These are phyloP conservation scores for Chelonus insularis DNA, from an alignment of 1,140 invertebrate species.

Conservation along the genomic window DNA sequence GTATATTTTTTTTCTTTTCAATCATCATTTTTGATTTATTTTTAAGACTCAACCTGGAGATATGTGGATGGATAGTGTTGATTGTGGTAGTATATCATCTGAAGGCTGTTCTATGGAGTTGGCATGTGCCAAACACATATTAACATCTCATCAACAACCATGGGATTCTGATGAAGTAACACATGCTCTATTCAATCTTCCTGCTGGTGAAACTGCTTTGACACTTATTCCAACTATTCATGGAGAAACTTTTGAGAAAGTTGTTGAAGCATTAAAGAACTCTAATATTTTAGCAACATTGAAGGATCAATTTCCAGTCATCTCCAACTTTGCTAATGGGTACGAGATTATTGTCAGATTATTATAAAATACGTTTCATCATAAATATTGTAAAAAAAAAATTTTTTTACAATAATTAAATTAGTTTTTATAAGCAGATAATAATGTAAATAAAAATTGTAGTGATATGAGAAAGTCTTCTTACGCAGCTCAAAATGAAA, in stretches of 20 bases:
- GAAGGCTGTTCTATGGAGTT: conserved; percentile 41
- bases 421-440: neutral
- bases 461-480: conserved; percentile 40
- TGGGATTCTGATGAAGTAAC: conserved; percentile 49
- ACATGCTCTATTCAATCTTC: conserved; percentile 42
- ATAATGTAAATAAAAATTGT: neutral
- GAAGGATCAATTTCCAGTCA: conserved; percentile 23
- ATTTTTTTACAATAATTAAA: neutral
- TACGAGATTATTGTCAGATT: too few species aligned
- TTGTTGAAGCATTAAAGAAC: conserved; percentile 37
- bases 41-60: conserved; percentile 37
- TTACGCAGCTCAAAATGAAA: conserved; percentile 39
- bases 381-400: conserved; percentile 19
- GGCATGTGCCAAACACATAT: conserved; percentile 36
- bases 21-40: conserved; percentile 7
- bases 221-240: conserved; percentile 40
- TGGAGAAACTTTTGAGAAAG: conserved; percentile 37
- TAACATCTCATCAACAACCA: conserved; percentile 41
- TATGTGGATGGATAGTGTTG: conserved; percentile 44
- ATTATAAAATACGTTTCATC: too few species aligned
- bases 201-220: conserved; percentile 47
- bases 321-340: conserved; percentile 42
- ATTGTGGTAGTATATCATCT: conserved; percentile 43
- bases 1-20: neutral
- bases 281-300: conserved; percentile 25